phyloP scores from a whole-genome alignment of 1,140 invertebrate genomes.

The Danaus melanippus region DNA sequence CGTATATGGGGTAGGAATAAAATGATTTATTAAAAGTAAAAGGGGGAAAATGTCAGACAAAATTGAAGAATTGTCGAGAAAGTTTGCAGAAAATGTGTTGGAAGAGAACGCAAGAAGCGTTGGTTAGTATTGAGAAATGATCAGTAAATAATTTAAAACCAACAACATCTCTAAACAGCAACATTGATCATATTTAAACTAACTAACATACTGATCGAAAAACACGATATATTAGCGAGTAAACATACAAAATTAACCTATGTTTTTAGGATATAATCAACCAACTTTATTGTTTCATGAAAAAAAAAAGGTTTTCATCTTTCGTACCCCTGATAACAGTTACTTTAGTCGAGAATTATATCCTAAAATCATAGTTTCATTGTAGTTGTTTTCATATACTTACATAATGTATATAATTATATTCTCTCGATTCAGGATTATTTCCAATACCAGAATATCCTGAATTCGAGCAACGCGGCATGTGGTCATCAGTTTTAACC shows the following conservation, averaged over 20 bases:
- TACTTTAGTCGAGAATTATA: too few species aligned
- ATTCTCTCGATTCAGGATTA: constrained; percentile 42
- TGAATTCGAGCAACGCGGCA: constrained; percentile 53
- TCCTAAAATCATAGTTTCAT: too few species aligned
- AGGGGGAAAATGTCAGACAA: constrained; percentile 48
- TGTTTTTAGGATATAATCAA: too few species aligned
- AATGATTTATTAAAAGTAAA: constrained; percentile 6
- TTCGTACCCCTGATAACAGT: too few species aligned
- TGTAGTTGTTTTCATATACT: background rate
- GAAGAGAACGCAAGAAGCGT: constrained; percentile 37
- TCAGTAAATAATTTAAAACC: too few species aligned
- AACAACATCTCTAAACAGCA: too few species aligned
- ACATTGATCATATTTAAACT: too few species aligned
- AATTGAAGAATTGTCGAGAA: constrained; percentile 35
- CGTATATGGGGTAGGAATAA: background rate
- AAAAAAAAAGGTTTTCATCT: too few species aligned
- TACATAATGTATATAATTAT: background rate
- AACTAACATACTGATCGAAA: too few species aligned
- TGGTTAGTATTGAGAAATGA: constrained; percentile 41
- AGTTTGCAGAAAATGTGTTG: constrained; percentile 43
- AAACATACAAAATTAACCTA: too few species aligned
- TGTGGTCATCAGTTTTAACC: constrained; percentile 62
- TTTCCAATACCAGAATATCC: constrained; percentile 62
- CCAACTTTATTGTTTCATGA: too few species aligned
- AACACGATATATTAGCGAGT: too few species aligned